Evolutionary conservation across 1,140 invertebrate species (phyloP).

Genomic region (Prorops nasuta): DNA sequence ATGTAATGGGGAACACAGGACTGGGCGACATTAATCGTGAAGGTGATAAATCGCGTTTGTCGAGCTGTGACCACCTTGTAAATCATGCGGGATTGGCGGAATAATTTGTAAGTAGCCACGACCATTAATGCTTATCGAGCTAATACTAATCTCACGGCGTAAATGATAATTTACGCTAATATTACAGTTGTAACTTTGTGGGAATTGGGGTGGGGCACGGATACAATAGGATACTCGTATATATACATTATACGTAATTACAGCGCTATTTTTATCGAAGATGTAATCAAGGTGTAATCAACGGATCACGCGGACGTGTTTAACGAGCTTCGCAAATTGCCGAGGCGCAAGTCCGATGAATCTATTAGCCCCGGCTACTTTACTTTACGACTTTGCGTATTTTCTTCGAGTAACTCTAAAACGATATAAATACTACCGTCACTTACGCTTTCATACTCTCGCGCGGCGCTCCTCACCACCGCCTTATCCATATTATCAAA

Average conservation of each 20-base stretch:
- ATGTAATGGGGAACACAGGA: no score
- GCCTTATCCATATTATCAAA: no score
- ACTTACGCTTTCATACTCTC: no score
- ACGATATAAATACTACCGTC: not conserved
- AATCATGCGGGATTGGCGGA: not conserved
- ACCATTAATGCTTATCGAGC: conserved; percentile 5
- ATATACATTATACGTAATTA: conserved; percentile 24
- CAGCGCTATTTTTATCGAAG: not conserved
- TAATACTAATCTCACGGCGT: conserved; percentile 11
- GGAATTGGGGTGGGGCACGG: no score
- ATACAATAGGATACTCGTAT: no score
- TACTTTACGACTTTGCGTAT: no score
- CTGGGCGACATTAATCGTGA: not conserved
- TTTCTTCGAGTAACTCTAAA: no score
- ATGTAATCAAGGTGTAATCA: not conserved
- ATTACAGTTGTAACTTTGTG: no score
- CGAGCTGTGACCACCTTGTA: not conserved
- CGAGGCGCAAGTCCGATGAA: not conserved
- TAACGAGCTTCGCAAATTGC: conserved; percentile 18
- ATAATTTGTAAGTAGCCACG: conserved; percentile 4
- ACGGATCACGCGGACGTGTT: conserved; percentile 8
- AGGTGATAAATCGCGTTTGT: not conserved
- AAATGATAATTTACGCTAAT: conserved; percentile 34
- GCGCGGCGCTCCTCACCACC: no score
- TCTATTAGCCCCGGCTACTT: no score